These are phyloP conservation scores for Ciconia boyciana DNA, from an alignment of 2,113 vertebrate species.

Conservation along the genomic window DNA sequence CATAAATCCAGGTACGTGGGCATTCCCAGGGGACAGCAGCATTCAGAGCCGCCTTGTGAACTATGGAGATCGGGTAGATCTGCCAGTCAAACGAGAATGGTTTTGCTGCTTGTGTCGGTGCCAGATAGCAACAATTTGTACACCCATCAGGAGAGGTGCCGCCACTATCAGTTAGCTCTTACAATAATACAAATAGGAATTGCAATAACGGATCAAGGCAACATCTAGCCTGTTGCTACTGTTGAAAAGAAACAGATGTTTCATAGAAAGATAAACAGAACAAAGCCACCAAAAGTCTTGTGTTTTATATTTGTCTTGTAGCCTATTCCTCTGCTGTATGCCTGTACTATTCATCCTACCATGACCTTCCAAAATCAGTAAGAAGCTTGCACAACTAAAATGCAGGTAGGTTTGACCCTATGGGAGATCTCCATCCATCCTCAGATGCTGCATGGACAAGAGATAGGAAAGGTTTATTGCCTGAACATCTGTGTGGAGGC, in stretches of 20 bases:
- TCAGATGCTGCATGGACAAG: background rate
- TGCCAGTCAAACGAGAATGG: background rate
- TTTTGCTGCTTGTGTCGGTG: background rate
- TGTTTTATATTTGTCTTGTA: background rate
- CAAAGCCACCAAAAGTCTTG: background rate
- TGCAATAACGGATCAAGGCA: background rate
- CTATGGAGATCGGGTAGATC: background rate
- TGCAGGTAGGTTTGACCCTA: background rate
- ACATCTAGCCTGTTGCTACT: background rate
- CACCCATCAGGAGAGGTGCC: fast-evolving
- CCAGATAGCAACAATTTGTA: background rate
- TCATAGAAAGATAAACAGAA: background rate
- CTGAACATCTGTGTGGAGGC: background rate
- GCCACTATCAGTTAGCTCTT: background rate
- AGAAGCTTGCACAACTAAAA: background rate
- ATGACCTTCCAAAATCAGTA: background rate
- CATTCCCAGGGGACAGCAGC: background rate
- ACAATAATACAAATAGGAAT: background rate
- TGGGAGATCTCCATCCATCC: background rate
- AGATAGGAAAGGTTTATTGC: background rate
- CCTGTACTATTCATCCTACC: background rate
- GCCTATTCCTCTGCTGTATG: background rate
- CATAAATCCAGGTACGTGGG: background rate
- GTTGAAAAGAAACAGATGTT: background rate
- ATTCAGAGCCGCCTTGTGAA: background rate